Evolutionary conservation across 2,113 vertebrate species (phyloP).

Genomic region (Pseudopodoces humilis): DNA sequence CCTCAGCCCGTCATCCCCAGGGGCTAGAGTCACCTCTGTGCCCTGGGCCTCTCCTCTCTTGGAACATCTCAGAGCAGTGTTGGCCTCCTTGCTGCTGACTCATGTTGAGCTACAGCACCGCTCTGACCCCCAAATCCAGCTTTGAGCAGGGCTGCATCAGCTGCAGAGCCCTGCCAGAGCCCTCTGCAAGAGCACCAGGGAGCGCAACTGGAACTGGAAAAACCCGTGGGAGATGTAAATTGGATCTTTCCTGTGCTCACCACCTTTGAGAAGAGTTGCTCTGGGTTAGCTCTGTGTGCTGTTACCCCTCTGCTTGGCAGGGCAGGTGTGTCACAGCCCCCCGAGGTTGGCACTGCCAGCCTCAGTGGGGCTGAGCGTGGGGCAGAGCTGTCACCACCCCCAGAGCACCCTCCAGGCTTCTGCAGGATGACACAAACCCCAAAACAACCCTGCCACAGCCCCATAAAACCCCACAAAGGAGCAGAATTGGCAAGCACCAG

Average conservation of each 20-base stretch:
- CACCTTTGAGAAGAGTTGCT: not conserved
- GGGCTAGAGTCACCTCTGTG: not conserved
- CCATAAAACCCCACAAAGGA: not conserved
- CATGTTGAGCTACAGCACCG: not conserved
- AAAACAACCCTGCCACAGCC: not conserved
- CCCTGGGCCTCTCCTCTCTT: not conserved
- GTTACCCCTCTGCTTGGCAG: not conserved
- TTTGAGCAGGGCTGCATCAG: not conserved
- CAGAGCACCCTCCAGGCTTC: not conserved
- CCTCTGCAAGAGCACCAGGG: rapidly evolving
- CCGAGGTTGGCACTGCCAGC: rapidly evolving
- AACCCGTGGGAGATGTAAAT: not conserved
- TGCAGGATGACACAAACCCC: not conserved
- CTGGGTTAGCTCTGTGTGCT: not conserved
- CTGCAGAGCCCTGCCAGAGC: not conserved
- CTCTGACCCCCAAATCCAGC: not conserved
- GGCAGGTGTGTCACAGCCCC: no score
- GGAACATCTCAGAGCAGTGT: not conserved
- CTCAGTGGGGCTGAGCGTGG: rapidly evolving
- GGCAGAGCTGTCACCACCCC: not conserved
- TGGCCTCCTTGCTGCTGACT: not conserved
- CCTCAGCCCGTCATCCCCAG: not conserved
- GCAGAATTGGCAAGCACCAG: no score
- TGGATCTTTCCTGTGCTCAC: not conserved
- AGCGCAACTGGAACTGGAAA: rapidly evolving